These are phyloP conservation scores for Oreotrochilus melanogaster DNA, from an alignment of 2,113 vertebrate genomes.

Conservation along the genomic window DNA sequence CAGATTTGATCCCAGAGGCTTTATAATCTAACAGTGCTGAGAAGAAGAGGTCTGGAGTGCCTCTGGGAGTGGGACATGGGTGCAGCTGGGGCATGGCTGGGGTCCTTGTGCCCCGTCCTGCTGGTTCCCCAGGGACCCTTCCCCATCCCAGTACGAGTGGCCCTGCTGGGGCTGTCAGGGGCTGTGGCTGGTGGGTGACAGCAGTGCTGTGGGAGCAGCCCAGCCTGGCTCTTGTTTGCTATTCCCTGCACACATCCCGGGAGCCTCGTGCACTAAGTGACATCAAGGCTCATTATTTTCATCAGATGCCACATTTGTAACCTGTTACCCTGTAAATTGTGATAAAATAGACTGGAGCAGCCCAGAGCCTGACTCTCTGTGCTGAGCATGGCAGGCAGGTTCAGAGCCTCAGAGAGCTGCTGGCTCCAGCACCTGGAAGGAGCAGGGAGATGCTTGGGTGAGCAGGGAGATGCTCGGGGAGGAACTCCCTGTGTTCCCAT, in stretches of 20 bases:
- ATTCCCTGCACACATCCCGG: slow-evolving; percentile 84
- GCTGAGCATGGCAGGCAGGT: slow-evolving; percentile 2
- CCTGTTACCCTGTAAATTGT: slow-evolving; percentile 91
- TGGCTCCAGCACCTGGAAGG: neutral
- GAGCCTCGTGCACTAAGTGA: slow-evolving; percentile 84
- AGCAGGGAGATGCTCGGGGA: neutral
- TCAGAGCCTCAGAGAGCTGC: neutral
- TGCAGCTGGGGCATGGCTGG: neutral
- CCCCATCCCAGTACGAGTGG: neutral
- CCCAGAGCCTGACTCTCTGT: slow-evolving; percentile 74
- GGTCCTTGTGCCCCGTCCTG: neutral
- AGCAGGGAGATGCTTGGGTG: neutral
- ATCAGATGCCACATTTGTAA: slow-evolving; percentile 95
- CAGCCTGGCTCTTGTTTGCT: slow-evolving; percentile 76
- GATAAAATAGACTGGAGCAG: slow-evolving; percentile 87
- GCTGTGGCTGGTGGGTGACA: neutral
- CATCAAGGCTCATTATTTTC: slow-evolving; percentile 95
- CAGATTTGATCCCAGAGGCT: neutral
- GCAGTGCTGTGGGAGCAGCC: neutral
- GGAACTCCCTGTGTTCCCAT: rapidly evolving
- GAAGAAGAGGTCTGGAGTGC: neutral
- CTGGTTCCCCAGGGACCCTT: neutral
- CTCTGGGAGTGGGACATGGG: neutral
- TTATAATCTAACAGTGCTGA: neutral
- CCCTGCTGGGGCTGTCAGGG: neutral